Evolutionary conservation across 2,113 vertebrate species (phyloP).

Genomic region (Nerophis lumbriciformis): DNA sequence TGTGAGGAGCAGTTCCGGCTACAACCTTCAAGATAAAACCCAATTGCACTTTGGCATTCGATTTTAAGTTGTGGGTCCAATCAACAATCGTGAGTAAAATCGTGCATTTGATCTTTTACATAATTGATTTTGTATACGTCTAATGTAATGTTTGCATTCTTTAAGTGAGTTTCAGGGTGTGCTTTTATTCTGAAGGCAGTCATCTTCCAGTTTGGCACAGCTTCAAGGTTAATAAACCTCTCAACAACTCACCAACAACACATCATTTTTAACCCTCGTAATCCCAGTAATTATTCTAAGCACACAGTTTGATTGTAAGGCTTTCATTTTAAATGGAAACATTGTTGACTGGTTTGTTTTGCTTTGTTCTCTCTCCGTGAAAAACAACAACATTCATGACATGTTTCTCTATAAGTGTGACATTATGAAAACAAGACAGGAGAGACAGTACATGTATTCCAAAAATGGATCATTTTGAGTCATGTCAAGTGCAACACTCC

Average conservation of each 20-base stretch:
- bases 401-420: background rate
- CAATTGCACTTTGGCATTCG: background rate
- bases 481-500: background rate
- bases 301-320: background rate
- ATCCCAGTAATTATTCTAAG: background rate
- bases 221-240: background rate
- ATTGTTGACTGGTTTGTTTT: background rate
- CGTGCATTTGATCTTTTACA: background rate
- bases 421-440: no score
- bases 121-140: background rate
- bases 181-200: constrained; percentile 13
- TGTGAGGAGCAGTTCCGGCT: constrained; percentile 6
- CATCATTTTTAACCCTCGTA: background rate
- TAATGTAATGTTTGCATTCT: no score
- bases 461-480: background rate
- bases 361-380: background rate
- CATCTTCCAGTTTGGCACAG: background rate
- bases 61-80: background rate
- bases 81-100: background rate
- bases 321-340: background rate
- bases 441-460: background rate
- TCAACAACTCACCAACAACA: background rate
- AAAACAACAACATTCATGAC: background rate
- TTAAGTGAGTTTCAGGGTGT: background rate
- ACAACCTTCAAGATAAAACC: constrained; percentile 18